Evolutionary conservation across 2,888 invertebrate genomes (phyloP), one percentile per base, ranked within the genome.

Genomic region (Subacronicta megacephala): DNA sequence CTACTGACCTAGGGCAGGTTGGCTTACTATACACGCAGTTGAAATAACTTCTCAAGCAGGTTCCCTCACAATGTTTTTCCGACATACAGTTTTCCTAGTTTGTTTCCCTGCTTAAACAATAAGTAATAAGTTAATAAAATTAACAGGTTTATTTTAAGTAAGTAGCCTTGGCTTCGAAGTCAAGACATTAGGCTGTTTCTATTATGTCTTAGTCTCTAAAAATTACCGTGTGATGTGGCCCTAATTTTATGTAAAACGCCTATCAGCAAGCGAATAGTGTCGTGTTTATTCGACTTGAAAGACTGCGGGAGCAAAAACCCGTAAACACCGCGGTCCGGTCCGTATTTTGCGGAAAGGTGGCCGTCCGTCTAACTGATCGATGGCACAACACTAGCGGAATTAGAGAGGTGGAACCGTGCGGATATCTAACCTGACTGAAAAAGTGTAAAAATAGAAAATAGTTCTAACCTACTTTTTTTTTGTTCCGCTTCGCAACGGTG

Each of bases 351-450:
- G 70, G 81, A 85, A 88, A 85, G 89, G 90, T 84, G 78, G 83
- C 78, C 90, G 87, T 92, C 78, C 82, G 64, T 92, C 90, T 85
- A 75, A 62, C 82, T 92, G 90, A 92, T 90, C 82, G 85, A 92
- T 91, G 89, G 77, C 62, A 45, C 75, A 62, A 72, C 77, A 78
- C 79, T 72, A 75, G 68, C 45, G 56, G 77, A 78, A 83, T 81
- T 74, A 70, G 72, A 70, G 72, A 74, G 70, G 66, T 68, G 47
- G 75, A 41, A 58, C 62, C 37, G 58, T 53, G 45, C 64, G 62
- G 62, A 64, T 79, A 72, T 66, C 66, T 60, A 62, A 64, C 71
- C 59, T 60, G 55, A 56, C 64, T 56, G 53, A 40, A 65, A 71
- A 72, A 51, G 44, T 52, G 29, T 26, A 58, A 66, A 66, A 68